Evolutionary conservation across 2,113 vertebrate species (phyloP).

Genomic region (Tichodroma muraria): DNA sequence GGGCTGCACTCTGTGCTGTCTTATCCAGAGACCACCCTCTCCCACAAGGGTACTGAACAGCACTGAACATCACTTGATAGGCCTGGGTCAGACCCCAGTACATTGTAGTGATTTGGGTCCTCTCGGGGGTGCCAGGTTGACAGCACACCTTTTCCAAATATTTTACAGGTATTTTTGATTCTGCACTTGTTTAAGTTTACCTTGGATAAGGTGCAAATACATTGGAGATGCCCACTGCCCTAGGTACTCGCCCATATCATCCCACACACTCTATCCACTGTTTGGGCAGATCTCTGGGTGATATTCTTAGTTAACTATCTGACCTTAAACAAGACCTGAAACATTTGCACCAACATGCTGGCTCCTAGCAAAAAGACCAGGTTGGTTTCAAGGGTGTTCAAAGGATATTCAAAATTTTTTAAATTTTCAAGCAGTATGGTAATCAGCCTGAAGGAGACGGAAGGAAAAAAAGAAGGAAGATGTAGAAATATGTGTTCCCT

Average conservation of each 20-base stretch:
- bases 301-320: neutral
- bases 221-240: neutral
- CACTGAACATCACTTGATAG: neutral
- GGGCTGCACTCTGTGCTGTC: neutral
- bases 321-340: neutral
- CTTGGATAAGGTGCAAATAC: neutral
- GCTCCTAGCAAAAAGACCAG: neutral
- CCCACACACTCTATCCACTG: neutral
- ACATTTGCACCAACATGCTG: neutral
- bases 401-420: neutral
- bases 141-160: neutral
- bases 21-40: neutral
- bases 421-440: neutral
- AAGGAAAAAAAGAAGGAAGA: neutral
- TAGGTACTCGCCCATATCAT: neutral
- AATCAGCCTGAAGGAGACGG: neutral
- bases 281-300: neutral
- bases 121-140: neutral
- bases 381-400: neutral
- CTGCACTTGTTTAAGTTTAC: neutral
- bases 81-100: neutral
- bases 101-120: neutral
- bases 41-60: neutral
- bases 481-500: neutral
- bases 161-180: neutral